A percentile compares a stretch with the other conserved stretches of the same genome.
These are phyloP conservation scores for Graphium colonna DNA, from an alignment of 2,888 invertebrate species.

Conservation along the genomic window DNA sequence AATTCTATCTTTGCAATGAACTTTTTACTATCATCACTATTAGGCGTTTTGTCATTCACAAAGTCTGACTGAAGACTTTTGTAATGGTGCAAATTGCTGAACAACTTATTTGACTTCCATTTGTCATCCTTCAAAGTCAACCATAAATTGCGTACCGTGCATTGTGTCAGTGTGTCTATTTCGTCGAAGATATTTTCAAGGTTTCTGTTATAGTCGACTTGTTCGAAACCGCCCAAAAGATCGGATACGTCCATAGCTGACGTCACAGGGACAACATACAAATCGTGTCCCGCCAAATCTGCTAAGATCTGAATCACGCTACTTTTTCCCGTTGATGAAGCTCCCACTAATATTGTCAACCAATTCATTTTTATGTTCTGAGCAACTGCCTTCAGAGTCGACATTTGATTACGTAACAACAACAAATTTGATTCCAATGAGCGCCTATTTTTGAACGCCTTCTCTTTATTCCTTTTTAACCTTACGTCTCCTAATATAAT, in stretches of 20 bases:
- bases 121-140: conserved; percentile 41
- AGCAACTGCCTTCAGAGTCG: conserved; percentile 87
- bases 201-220: conserved; percentile 88
- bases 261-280: conserved; percentile 90
- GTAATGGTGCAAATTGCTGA: conserved; percentile 53
- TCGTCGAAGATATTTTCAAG: conserved; percentile 84
- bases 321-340: conserved; percentile 89
- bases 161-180: conserved; percentile 76
- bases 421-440: conserved; percentile 61
- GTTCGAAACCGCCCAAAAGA: conserved; percentile 98
- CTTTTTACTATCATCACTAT: conserved; percentile 37
- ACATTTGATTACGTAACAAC: conserved; percentile 80
- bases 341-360: conserved; percentile 93
- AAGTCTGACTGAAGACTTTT: conserved; percentile 40
- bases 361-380: conserved; percentile 95
- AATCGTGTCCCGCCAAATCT: conserved; percentile 84
- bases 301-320: conserved; percentile 88
- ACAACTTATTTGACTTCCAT: conserved; percentile 47
- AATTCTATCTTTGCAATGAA: conserved; percentile 55
- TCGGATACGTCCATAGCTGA: conserved; percentile 97
- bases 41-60: conserved; percentile 32
- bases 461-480: conserved; percentile 60
- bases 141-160: conserved; percentile 69
- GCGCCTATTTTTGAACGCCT: conserved; percentile 55
- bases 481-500: conserved; percentile 84